Conservation (phyloP, 2,888 invertebrate species). For the Cactoblastis cactorum region DNA sequence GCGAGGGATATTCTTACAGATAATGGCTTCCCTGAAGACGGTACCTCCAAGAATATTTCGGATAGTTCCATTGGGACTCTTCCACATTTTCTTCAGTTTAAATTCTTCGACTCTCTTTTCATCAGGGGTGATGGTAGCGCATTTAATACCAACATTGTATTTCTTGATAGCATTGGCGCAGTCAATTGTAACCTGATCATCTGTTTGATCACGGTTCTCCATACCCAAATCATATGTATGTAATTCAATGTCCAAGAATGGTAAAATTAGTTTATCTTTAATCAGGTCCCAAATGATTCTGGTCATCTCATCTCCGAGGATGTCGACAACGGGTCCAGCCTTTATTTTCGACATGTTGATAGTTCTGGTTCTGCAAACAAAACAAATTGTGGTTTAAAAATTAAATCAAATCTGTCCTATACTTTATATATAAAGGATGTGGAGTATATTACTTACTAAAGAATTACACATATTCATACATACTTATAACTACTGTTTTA, state of each 20-base stretch:
- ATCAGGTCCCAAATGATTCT: conserved; percentile 99
- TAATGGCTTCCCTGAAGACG: conserved; percentile 91
- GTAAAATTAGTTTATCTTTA: conserved; percentile 97
- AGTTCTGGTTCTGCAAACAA: conserved; percentile 36
- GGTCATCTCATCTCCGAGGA: conserved; percentile 97
- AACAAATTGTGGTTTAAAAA: not conserved
- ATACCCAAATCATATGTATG: conserved; percentile 97
- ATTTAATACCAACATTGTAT: conserved; percentile 99
- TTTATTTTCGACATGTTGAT: conserved; percentile 82
- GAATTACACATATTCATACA: too few species aligned
- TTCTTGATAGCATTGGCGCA: conserved; percentile 98
- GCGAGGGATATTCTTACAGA: conserved; percentile 96
- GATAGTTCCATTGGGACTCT: conserved; percentile 93
- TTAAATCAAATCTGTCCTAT: too few species aligned
- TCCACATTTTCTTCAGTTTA: conserved; percentile 94
- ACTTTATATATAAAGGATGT: too few species aligned
- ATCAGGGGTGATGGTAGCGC: conserved; percentile 99
- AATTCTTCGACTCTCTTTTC: conserved; percentile 96
- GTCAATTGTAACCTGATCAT: conserved; percentile 97
- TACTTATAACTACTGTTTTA: too few species aligned
- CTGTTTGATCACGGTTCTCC: conserved; percentile 94
- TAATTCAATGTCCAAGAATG: conserved; percentile 96
- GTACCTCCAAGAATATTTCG: conserved; percentile 92
- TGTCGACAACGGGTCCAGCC: conserved; percentile 93
- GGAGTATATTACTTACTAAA: too few species aligned